phyloP scores from a whole-genome alignment of 2,797 vertebrate genomes.

The Sebastes taczanowskii region DNA sequence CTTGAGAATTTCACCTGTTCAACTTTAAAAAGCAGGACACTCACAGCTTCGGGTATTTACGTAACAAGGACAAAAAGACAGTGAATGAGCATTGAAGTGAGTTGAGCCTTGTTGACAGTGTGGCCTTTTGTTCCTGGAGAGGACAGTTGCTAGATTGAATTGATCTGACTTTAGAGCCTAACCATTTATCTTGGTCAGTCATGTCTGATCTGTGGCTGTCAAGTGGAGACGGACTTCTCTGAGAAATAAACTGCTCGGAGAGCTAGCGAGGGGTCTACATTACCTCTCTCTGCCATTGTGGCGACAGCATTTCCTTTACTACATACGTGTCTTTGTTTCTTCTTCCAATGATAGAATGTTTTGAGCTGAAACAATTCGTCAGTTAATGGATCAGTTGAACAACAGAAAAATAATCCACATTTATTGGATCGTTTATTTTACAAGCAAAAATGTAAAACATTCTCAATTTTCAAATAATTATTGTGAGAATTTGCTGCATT shows the following conservation, averaged over 20 bases:
- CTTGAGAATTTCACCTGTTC: neutral
- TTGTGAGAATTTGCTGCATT: neutral
- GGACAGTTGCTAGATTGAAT: conserved; percentile 76
- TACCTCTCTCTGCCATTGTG: neutral
- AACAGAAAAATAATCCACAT: neutral
- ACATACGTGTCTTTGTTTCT: neutral
- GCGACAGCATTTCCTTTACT: neutral
- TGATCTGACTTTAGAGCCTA: conserved; percentile 73
- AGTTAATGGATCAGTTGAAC: accelerated
- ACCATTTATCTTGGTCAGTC: conserved; percentile 75
- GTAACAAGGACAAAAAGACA: conserved; percentile 56
- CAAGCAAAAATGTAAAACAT: neutral
- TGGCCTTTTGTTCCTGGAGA: conserved; percentile 72
- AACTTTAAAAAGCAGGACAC: conserved; percentile 17
- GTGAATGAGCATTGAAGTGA: conserved; percentile 53
- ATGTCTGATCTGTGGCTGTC: conserved; percentile 78
- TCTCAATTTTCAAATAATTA: neutral
- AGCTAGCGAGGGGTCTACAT: conserved; percentile 28
- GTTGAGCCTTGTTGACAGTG: conserved; percentile 70
- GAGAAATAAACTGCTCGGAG: conserved; percentile 61
- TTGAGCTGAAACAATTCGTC: neutral
- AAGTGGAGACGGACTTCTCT: conserved; percentile 54
- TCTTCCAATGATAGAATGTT: neutral
- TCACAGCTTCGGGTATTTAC: conserved; percentile 36
- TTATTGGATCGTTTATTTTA: neutral